Evolutionary conservation across 1,140 invertebrate genomes (phyloP).

Genomic region (Camponotus vicinus): DNA sequence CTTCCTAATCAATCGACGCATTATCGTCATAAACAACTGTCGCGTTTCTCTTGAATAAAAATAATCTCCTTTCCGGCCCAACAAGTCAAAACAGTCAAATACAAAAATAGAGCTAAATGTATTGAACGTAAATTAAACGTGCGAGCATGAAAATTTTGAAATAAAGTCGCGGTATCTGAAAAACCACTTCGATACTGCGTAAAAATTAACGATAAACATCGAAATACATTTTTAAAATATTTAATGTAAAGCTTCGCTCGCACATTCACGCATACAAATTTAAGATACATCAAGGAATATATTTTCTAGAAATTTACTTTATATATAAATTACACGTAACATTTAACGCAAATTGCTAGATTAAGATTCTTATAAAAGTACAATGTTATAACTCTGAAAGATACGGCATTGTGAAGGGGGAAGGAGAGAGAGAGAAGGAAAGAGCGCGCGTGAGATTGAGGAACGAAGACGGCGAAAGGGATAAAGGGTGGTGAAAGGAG

Average conservation of each 20-base stretch:
- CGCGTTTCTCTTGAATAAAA: background rate
- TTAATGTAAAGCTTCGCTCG: too few species aligned
- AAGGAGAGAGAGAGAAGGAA: conserved; percentile 31
- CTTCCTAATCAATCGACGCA: background rate
- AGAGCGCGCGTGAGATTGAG: conserved; percentile 29
- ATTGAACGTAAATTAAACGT: too few species aligned
- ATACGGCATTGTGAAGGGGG: conserved; percentile 25
- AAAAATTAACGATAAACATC: too few species aligned
- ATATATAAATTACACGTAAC: background rate
- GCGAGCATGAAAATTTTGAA: too few species aligned
- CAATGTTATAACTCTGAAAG: background rate
- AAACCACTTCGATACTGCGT: background rate
- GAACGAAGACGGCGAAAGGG: conserved; percentile 2
- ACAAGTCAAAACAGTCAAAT: background rate
- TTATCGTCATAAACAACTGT: background rate
- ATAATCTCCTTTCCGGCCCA: background rate
- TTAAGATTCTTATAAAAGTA: background rate
- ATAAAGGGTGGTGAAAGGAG: conserved; percentile 31
- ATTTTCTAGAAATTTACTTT: background rate
- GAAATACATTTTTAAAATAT: too few species aligned
- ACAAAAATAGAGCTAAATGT: background rate
- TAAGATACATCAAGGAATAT: background rate
- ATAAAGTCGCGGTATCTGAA: background rate
- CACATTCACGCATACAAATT: too few species aligned
- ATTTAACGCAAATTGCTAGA: background rate